Evolutionary conservation across 2,113 vertebrate species (phyloP).

Genomic region (Macroglossus sobrinus): DNA sequence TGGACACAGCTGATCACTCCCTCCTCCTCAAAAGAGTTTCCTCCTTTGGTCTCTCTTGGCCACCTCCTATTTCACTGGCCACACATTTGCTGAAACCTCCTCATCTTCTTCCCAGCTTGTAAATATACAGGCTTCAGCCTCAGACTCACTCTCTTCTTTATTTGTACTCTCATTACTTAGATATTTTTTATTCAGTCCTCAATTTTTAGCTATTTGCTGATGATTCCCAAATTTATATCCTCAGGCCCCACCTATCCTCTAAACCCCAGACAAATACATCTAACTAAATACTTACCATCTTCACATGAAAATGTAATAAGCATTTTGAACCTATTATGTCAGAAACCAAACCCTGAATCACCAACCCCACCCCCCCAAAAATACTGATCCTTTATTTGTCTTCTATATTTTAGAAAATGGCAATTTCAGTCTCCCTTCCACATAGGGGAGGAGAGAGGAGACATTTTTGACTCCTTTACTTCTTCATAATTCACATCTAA

Average conservation of each 20-base stretch:
- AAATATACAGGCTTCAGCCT: background rate
- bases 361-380: background rate
- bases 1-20: background rate
- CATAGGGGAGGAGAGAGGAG: background rate
- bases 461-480: background rate
- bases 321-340: background rate
- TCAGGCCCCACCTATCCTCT: background rate
- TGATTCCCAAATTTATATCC: background rate
- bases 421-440: background rate
- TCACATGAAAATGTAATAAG: background rate
- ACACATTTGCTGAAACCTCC: background rate
- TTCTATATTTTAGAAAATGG: background rate
- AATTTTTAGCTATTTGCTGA: background rate
- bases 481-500: background rate
- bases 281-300: background rate
- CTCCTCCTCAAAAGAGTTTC: background rate
- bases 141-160: background rate
- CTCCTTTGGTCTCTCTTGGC: background rate
- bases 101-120: background rate
- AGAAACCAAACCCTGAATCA: background rate
- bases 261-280: background rate
- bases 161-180: background rate
- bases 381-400: background rate
- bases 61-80: background rate
- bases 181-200: background rate